Evolutionary conservation across 2,797 vertebrate species (phyloP).

Genomic region (Rhynchonycteris naso): DNA sequence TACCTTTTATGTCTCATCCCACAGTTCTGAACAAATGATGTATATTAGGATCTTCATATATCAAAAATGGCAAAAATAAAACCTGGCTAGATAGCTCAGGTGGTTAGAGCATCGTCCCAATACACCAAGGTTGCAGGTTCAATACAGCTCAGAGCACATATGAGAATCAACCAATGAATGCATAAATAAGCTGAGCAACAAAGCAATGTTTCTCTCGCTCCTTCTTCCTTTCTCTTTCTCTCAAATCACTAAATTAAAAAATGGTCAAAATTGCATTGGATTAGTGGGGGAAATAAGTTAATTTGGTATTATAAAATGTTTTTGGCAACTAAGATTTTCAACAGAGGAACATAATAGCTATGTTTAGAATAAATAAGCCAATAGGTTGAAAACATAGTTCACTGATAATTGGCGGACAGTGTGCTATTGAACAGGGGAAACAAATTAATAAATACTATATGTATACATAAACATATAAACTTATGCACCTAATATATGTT

Average conservation of each 20-base stretch:
- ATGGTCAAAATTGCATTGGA: not conserved
- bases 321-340: not conserved
- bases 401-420: not conserved
- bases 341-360: not conserved
- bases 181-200: too few relatives aligned
- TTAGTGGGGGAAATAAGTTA: not conserved
- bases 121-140: too few relatives aligned
- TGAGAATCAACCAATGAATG: too few relatives aligned
- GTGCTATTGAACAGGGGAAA: not conserved
- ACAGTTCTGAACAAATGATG: not conserved
- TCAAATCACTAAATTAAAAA: too few relatives aligned
- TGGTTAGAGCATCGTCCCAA: too few relatives aligned
- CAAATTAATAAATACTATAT: not conserved
- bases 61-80: not conserved
- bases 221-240: too few relatives aligned
- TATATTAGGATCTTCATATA: not conserved
- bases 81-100: too few relatives aligned
- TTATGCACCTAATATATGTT: not conserved
- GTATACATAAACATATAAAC: not conserved
- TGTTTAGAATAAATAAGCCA: constrained; percentile 33
- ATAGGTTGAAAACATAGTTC: not conserved
- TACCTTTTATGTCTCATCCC: not conserved
- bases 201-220: too few relatives aligned
- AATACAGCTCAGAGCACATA: too few relatives aligned
- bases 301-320: not conserved